Evolutionary conservation across 2,113 vertebrate species (phyloP).

Genomic region (Podarcis cretensis): DNA sequence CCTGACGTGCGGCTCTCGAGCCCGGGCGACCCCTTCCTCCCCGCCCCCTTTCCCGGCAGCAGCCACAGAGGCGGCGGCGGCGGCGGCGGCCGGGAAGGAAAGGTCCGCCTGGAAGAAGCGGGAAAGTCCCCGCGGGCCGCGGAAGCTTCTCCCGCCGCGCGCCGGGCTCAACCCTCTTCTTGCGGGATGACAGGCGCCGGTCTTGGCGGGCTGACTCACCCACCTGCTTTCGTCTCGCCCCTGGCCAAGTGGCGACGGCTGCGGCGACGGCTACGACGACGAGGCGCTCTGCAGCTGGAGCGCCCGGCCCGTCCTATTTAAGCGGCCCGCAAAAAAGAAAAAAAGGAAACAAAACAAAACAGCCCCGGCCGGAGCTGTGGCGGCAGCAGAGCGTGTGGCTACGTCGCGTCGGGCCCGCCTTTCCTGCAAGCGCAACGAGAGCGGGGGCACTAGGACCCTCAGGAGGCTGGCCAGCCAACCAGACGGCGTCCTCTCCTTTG

Average conservation of each 20-base stretch:
- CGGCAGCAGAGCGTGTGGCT: neutral
- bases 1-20: neutral
- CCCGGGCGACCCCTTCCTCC: neutral
- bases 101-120: neutral
- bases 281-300: neutral
- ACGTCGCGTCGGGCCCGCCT: slow-evolving; percentile 2
- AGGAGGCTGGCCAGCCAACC: neutral
- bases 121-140: neutral
- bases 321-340: neutral
- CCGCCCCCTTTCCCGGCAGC: slow-evolving; percentile 1
- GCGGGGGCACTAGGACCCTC: neutral
- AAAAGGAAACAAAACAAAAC: neutral
- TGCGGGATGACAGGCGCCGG: neutral
- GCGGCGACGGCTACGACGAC: neutral
- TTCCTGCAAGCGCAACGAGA: neutral
- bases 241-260: neutral
- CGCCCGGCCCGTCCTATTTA: slow-evolving; percentile 18
- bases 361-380: neutral
- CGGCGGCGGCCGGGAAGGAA: neutral
- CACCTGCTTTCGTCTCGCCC: neutral
- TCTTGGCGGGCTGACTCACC: neutral
- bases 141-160: neutral
- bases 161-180: neutral
- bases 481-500: neutral
- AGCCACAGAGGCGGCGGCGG: neutral